phyloP scores from a whole-genome alignment of 2,888 invertebrate species.

The Suillia variegata region DNA sequence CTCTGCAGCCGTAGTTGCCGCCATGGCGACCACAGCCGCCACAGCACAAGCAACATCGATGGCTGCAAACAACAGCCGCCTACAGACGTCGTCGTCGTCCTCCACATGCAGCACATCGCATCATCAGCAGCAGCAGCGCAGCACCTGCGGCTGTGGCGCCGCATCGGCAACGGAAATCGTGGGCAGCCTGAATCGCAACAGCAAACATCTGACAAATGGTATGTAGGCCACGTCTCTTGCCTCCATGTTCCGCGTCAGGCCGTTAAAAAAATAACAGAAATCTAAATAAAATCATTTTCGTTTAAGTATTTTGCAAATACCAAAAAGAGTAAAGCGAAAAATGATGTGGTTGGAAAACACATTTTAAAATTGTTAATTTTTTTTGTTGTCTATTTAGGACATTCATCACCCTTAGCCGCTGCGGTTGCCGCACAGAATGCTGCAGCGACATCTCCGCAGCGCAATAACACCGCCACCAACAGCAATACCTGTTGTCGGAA shows the following conservation, averaged over 20 bases:
- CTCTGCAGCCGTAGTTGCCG: conserved; percentile 26
- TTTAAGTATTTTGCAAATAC: too few relatives aligned
- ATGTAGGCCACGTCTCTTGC: conserved; percentile 25
- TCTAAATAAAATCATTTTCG: too few relatives aligned
- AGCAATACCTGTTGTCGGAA: conserved; percentile 33
- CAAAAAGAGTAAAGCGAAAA: too few relatives aligned
- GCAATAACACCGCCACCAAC: conserved; percentile 22
- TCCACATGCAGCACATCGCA: conserved; percentile 20
- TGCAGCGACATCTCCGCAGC: conserved; percentile 38
- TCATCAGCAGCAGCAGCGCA: conserved; percentile 38
- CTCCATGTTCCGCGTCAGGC: conserved; percentile 33
- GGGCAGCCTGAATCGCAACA: conserved; percentile 36
- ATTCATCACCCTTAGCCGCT: conserved; percentile 52
- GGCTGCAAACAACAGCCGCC: too few relatives aligned
- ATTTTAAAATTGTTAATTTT: too few relatives aligned
- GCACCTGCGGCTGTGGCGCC: conserved; percentile 44
- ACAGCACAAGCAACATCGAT: conserved; percentile 32
- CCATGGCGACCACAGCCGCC: conserved; percentile 38
- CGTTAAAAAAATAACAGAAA: not conserved
- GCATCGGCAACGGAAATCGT: conserved; percentile 30
- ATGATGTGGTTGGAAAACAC: too few relatives aligned
- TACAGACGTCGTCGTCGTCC: conserved; percentile 19
- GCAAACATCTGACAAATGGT: conserved; percentile 49
- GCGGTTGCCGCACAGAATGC: conserved; percentile 38
- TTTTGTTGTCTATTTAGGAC: conserved; percentile 42